Percentiles rank a stretch among this genome's conserved stretches.
Evolutionary conservation across 2,113 vertebrate species (phyloP).

Genomic region (Notothenia coriiceps): DNA sequence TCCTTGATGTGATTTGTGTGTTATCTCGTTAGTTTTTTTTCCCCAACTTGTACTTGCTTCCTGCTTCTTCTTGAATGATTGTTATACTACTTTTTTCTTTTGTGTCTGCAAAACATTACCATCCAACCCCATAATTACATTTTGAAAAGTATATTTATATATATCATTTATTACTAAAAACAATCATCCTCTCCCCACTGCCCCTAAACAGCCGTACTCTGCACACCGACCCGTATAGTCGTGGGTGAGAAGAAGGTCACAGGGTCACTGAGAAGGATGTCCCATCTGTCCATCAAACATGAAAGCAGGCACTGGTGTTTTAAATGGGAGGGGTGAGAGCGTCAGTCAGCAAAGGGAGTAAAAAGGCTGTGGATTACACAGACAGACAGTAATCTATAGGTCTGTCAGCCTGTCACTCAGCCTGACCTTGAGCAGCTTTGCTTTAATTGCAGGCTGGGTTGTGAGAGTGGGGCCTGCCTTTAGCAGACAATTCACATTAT

Average conservation of each 20-base stretch:
- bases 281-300: slow-evolving; percentile 81
- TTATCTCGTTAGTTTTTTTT: slow-evolving; percentile 15
- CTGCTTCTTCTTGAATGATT: not conserved
- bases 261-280: slow-evolving; percentile 73
- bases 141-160: slow-evolving; percentile 2
- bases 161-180: slow-evolving; percentile 38
- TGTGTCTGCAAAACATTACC: not conserved
- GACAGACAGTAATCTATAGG: slow-evolving; percentile 77
- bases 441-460: slow-evolving; percentile 73
- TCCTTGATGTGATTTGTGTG: slow-evolving; percentile 24
- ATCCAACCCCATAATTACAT: not conserved
- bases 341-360: slow-evolving; percentile 71
- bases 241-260: slow-evolving; percentile 69
- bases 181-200: slow-evolving; percentile 26
- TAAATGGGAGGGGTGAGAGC: slow-evolving; percentile 68
- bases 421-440: slow-evolving; percentile 67
- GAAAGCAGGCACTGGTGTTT: slow-evolving; percentile 69
- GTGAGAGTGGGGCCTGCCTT: slow-evolving; percentile 53
- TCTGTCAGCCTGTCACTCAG: slow-evolving; percentile 79
- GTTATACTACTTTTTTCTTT: not conserved
- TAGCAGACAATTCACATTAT: slow-evolving; percentile 70
- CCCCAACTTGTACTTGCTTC: not conserved
- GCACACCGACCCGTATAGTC: slow-evolving; percentile 70
- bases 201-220: slow-evolving; percentile 36
- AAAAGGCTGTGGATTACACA: slow-evolving; percentile 70